Evolutionary conservation across 2,888 invertebrate species (phyloP).

Genomic region (Dinocampus coccinellae): DNA sequence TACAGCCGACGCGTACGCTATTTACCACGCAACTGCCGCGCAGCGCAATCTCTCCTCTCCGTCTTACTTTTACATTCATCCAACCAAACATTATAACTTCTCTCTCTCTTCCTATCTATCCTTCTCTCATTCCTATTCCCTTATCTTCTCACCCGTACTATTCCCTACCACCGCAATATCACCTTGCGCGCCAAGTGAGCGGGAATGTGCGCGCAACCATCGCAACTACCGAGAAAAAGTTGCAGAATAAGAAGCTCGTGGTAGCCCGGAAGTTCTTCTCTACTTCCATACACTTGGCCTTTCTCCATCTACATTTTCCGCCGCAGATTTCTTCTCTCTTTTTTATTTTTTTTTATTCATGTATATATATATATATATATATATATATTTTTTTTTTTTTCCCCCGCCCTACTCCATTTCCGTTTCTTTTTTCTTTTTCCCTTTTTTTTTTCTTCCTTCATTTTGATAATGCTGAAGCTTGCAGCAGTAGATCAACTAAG

Average conservation of each 20-base stretch:
- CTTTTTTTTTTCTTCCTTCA: not conserved
- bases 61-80: constrained; percentile 27
- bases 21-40: constrained; percentile 34
- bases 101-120: not conserved
- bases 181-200: constrained; percentile 43
- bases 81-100: not conserved
- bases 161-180: constrained; percentile 29
- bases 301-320: constrained; percentile 60
- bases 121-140: constrained; percentile 35
- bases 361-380: too few species aligned
- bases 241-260: constrained; percentile 52
- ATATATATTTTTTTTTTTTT: too few species aligned
- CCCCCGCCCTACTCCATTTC: constrained; percentile 22
- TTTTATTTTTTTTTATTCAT: too few species aligned
- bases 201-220: constrained; percentile 52
- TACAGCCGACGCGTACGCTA: constrained; percentile 37
- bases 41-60: constrained; percentile 13
- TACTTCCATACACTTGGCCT: constrained; percentile 44
- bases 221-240: constrained; percentile 55
- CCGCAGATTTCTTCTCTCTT: constrained; percentile 41
- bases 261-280: constrained; percentile 48
- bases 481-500: not conserved
- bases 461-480: not conserved
- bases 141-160: constrained; percentile 55
- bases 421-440: not conserved